These are phyloP conservation scores for Gavia stellata DNA, from an alignment of 2,113 vertebrate genomes.

Conservation along the genomic window DNA sequence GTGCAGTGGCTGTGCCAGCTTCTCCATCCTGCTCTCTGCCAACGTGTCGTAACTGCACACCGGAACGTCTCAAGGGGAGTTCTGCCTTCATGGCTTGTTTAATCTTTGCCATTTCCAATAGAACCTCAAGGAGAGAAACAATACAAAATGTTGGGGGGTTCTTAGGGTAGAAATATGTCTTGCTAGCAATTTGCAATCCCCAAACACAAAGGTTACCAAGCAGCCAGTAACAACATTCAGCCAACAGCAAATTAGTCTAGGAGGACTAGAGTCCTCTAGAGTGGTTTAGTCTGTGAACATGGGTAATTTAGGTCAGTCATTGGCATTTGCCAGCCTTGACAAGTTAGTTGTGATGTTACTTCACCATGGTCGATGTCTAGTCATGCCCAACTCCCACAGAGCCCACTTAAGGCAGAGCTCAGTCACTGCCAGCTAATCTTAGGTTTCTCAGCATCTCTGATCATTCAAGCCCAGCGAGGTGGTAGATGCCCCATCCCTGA, in stretches of 20 bases:
- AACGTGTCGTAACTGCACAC: not conserved
- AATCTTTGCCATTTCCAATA: not conserved
- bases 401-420: not conserved
- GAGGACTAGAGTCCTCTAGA: not conserved
- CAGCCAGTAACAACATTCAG: not conserved
- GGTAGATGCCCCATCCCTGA: no score
- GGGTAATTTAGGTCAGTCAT: not conserved
- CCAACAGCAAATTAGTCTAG: not conserved
- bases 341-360: not conserved
- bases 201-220: not conserved
- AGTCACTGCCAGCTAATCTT: not conserved
- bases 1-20: not conserved
- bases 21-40: not conserved
- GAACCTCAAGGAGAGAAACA: not conserved
- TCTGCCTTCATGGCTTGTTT: not conserved
- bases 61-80: not conserved
- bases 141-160: not conserved
- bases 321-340: not conserved
- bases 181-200: not conserved
- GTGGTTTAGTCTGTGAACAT: not conserved
- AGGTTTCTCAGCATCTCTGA: not conserved
- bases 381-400: not conserved
- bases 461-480: no score
- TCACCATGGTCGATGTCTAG: not conserved
- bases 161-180: not conserved